Evolutionary conservation across 2,888 invertebrate genomes (phyloP).

Genomic region (Caenorhabditis japonica): DNA sequence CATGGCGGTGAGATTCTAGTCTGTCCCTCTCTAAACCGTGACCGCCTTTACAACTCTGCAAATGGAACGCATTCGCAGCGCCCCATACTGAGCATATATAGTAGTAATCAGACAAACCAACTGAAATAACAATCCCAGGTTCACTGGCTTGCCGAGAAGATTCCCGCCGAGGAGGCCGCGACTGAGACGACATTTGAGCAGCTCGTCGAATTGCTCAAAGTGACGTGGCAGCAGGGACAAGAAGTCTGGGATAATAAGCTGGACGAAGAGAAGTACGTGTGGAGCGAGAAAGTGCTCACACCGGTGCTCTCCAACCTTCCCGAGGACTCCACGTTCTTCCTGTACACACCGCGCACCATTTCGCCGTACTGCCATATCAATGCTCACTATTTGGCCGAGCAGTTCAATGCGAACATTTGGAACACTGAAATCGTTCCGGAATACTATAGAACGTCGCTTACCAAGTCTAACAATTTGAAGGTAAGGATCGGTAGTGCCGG

Average conservation of each 20-base stretch:
- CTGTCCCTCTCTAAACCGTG: too few species aligned
- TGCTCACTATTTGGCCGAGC: slow-evolving; percentile 67
- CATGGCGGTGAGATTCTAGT: too few species aligned
- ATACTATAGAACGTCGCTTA: slow-evolving; percentile 71
- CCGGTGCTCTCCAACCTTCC: slow-evolving; percentile 52
- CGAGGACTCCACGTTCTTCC: slow-evolving; percentile 58
- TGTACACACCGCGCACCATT: slow-evolving; percentile 65
- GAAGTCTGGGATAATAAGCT: slow-evolving; percentile 65
- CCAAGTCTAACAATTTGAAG: slow-evolving; percentile 67
- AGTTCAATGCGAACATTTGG: slow-evolving; percentile 67
- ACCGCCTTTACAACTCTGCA: too few species aligned
- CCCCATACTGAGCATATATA: too few species aligned
- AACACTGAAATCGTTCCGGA: slow-evolving; percentile 69
- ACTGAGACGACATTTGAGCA: slow-evolving; percentile 49
- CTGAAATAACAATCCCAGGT: too few species aligned
- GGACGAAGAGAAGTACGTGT: slow-evolving; percentile 66
- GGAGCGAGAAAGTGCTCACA: slow-evolving; percentile 66
- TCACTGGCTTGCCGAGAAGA: slow-evolving; percentile 75
- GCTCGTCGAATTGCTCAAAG: slow-evolving; percentile 56
- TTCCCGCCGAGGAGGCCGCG: slow-evolving; percentile 64
- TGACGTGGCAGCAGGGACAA: slow-evolving; percentile 67
- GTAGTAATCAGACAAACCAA: too few species aligned
- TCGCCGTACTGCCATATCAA: slow-evolving; percentile 69
- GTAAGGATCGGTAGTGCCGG: too few species aligned
- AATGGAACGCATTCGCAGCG: too few species aligned